Conservation (phyloP, 2,888 invertebrate genomes). For the Geotrupes spiniger region DNA sequence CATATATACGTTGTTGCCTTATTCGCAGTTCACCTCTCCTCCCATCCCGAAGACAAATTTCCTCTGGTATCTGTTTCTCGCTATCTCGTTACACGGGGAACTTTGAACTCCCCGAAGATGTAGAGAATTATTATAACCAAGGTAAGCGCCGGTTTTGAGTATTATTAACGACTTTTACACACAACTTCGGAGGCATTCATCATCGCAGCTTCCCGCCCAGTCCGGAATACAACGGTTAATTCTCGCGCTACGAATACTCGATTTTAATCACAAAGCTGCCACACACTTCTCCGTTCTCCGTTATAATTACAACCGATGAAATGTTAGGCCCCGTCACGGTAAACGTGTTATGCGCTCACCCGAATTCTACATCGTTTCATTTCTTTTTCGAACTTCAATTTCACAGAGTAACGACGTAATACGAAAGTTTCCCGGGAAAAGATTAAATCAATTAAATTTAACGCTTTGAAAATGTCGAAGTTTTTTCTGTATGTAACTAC, state of each 20-base stretch:
- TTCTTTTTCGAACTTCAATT: too few species aligned
- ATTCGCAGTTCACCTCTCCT: constrained; percentile 23
- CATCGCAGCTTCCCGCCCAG: constrained; percentile 35
- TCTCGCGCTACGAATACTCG: constrained; percentile 34
- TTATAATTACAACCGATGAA: constrained; percentile 33
- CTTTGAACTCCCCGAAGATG: constrained; percentile 48
- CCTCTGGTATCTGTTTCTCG: constrained; percentile 45
- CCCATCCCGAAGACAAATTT: constrained; percentile 44
- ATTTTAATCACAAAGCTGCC: constrained; percentile 38
- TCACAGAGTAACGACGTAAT: too few species aligned
- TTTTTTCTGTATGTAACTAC: too few species aligned
- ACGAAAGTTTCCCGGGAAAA: too few species aligned
- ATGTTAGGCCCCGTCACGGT: constrained; percentile 31
- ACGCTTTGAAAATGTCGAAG: too few species aligned
- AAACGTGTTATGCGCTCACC: background rate
- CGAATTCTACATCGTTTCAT: too few species aligned
- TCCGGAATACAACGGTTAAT: constrained; percentile 38
- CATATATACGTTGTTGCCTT: constrained; percentile 19
- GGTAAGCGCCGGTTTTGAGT: constrained; percentile 49
- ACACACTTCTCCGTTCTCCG: constrained; percentile 28
- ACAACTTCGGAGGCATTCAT: constrained; percentile 50
- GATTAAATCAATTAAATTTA: too few species aligned
- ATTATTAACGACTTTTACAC: constrained; percentile 53
- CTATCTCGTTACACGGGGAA: constrained; percentile 46
- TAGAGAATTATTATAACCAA: constrained; percentile 49